Percentiles rank a stretch among this genome's conserved stretches.
phyloP scores from a whole-genome alignment of 2,797 vertebrate species.

The Peromyscus nudipes region DNA sequence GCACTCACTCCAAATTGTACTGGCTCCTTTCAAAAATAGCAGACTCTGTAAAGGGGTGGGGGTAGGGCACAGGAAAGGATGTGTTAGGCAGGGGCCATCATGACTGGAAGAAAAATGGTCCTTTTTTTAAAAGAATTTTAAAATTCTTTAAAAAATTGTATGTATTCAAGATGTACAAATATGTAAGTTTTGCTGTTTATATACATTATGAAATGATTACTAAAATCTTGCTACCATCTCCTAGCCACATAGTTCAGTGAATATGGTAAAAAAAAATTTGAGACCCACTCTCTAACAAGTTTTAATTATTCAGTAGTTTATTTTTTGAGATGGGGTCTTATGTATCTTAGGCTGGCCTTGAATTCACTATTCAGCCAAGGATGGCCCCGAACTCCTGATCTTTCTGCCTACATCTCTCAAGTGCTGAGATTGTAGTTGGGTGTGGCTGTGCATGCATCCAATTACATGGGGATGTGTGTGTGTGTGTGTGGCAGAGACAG shows the following conservation, averaged over 20 bases:
- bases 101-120: background rate
- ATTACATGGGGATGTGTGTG: background rate
- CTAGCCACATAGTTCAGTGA: background rate
- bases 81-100: background rate
- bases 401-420: background rate
- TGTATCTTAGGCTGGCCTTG: background rate
- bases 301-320: background rate
- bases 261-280: background rate
- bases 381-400: background rate
- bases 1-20: background rate
- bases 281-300: background rate
- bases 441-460: background rate
- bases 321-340: background rate
- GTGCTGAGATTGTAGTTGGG: background rate
- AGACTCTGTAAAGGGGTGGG: background rate
- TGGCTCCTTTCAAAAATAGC: conserved; percentile 28
- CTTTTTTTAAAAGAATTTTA: background rate
- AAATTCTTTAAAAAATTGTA: too few species aligned
- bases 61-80: background rate
- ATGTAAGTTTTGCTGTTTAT: background rate
- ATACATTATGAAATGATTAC: background rate
- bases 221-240: background rate
- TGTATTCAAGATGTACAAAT: background rate
- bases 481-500: background rate
- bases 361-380: background rate